These are phyloP conservation scores for Panurus biarmicus DNA, from an alignment of 2,113 vertebrate species.

Conservation along the genomic window DNA sequence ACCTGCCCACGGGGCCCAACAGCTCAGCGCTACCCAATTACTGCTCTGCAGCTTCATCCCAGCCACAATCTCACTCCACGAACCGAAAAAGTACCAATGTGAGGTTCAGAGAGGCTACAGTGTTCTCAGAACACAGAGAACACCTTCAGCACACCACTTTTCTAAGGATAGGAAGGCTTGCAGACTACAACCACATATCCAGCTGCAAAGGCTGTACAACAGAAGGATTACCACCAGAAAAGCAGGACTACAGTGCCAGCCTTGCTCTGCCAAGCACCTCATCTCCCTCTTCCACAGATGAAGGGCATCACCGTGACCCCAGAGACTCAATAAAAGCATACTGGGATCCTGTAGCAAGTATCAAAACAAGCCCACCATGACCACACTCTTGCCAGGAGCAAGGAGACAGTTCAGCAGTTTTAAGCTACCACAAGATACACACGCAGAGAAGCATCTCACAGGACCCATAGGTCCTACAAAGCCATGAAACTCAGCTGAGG, in stretches of 20 bases:
- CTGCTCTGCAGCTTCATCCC: neutral
- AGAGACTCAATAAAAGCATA: neutral
- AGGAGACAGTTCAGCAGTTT: neutral
- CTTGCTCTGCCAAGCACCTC: neutral
- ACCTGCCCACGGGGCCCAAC: accelerated
- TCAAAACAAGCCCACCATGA: neutral
- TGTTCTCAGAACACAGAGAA: neutral
- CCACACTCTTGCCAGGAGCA: neutral
- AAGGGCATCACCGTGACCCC: neutral
- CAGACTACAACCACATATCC: neutral
- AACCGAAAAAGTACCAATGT: neutral
- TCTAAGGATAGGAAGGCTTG: neutral
- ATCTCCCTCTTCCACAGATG: neutral
- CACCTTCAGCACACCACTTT: neutral
- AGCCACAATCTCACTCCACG: neutral
- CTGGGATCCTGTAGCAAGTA: neutral
- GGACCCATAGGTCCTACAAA: neutral
- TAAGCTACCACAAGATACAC: neutral
- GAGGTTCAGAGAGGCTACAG: neutral
- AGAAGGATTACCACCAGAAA: neutral
- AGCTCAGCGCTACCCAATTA: neutral
- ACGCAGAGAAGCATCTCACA: neutral
- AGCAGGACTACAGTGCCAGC: neutral
- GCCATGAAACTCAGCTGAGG: neutral
- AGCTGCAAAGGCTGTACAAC: neutral